phyloP scores from a whole-genome alignment of 2,797 vertebrate genomes.

The Peromyscus eremicus region DNA sequence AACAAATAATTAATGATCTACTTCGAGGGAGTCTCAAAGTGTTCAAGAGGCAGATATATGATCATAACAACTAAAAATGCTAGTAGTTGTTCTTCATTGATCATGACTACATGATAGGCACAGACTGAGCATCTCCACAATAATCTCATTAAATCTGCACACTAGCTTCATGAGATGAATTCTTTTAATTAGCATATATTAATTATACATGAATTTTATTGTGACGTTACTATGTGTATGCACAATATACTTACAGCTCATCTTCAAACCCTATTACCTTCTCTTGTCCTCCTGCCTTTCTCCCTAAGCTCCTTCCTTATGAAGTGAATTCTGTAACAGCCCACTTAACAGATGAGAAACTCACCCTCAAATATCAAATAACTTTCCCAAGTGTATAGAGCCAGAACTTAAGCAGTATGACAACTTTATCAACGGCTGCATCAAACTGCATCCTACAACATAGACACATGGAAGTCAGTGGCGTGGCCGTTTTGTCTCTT shows the following conservation, averaged over 20 bases:
- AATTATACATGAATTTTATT: neutral
- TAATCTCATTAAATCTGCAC: conserved; percentile 15
- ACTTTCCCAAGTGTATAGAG: neutral
- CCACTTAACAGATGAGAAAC: neutral
- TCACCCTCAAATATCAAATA: neutral
- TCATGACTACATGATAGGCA: neutral
- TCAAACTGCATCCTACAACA: neutral
- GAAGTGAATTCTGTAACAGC: neutral
- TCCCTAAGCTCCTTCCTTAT: neutral
- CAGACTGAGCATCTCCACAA: neutral
- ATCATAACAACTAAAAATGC: neutral
- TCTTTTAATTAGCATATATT: neutral
- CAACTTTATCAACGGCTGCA: neutral
- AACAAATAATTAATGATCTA: conserved; percentile 14
- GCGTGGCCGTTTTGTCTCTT: neutral
- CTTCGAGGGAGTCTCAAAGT: neutral
- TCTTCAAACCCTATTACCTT: neutral
- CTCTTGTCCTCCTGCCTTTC: neutral
- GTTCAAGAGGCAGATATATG: neutral
- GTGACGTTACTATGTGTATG: neutral
- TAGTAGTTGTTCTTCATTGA: neutral
- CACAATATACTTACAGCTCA: neutral
- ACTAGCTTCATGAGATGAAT: neutral
- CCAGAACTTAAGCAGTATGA: neutral
- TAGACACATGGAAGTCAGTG: neutral